Conservation (phyloP, 2,113 vertebrate genomes). For the Pitta sordida region DNA sequence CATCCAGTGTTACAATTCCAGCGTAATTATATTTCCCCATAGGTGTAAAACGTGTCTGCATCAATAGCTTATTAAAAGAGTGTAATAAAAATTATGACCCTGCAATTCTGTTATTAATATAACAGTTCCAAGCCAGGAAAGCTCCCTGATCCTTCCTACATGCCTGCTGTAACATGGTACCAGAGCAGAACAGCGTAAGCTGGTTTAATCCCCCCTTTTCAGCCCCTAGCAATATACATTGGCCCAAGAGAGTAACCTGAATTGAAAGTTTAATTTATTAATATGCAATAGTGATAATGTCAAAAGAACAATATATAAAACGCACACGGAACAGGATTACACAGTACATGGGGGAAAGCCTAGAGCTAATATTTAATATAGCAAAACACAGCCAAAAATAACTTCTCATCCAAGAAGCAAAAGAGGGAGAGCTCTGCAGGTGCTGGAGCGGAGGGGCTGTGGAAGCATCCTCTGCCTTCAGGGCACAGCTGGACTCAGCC, state of each 20-base stretch:
- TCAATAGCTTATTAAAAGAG: slow-evolving; percentile 49
- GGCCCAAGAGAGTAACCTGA: slow-evolving; percentile 32
- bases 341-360: slow-evolving; percentile 29
- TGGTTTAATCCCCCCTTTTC: slow-evolving; percentile 43
- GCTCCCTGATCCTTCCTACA: slow-evolving; percentile 9
- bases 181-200: slow-evolving; percentile 36
- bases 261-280: slow-evolving; percentile 64
- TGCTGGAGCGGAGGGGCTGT: neutral
- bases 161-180: neutral
- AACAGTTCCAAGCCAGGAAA: slow-evolving; percentile 31
- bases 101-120: slow-evolving; percentile 48
- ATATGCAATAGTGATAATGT: slow-evolving; percentile 59
- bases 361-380: slow-evolving; percentile 65
- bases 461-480: neutral
- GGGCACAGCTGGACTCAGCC: neutral
- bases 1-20: neutral
- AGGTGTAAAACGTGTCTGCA: slow-evolving; percentile 35
- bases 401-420: slow-evolving; percentile 7
- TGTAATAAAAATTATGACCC: slow-evolving; percentile 56
- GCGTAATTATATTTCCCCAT: slow-evolving; percentile 40
- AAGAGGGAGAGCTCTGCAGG: slow-evolving; percentile 2
- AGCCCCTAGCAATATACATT: slow-evolving; percentile 52
- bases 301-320: slow-evolving; percentile 62
- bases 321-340: slow-evolving; percentile 47
- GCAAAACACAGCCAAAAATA: slow-evolving; percentile 54